phyloP scores from a whole-genome alignment of 2,797 vertebrate genomes.

The Microctenopoma stevenorrisi region DNA sequence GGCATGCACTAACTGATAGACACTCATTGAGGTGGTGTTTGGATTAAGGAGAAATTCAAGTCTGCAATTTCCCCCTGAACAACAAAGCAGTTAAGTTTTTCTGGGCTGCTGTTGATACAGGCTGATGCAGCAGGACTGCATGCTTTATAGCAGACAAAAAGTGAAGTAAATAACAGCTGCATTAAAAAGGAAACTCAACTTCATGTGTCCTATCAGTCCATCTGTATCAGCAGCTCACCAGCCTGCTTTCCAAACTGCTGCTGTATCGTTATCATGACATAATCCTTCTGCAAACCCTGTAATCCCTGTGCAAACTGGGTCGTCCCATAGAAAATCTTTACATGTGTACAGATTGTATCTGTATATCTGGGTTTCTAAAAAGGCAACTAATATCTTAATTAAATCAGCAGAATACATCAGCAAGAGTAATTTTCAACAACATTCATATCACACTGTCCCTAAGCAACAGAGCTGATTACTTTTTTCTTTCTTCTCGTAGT shows the following conservation, averaged over 20 bases:
- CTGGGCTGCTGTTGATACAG: not conserved
- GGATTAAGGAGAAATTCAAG: constrained; percentile 6
- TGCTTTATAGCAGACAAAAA: not conserved
- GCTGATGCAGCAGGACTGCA: too few relatives aligned
- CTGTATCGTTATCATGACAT: constrained; percentile 42
- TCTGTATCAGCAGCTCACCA: constrained; percentile 37
- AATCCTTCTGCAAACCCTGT: constrained; percentile 36
- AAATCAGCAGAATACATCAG: constrained; percentile 15
- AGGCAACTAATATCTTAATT: constrained; percentile 23
- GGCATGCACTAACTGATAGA: not conserved
- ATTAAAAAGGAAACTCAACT: not conserved
- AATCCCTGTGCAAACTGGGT: constrained; percentile 24
- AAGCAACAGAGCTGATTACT: not conserved
- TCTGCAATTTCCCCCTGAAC: not conserved
- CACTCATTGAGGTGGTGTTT: not conserved
- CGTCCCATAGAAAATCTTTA: constrained; percentile 8
- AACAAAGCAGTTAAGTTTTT: not conserved
- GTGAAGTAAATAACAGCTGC: not conserved
- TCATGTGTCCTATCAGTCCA: constrained; percentile 26
- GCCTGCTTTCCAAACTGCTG: constrained; percentile 37
- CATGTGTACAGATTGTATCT: constrained; percentile 27
- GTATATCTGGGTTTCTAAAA: constrained; percentile 16
- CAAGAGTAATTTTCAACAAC: not conserved
- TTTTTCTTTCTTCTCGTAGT: too few relatives aligned
- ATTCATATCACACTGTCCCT: not conserved